Conservation (phyloP, 2,113 vertebrate species). For the Prionailurus bengalensis region DNA sequence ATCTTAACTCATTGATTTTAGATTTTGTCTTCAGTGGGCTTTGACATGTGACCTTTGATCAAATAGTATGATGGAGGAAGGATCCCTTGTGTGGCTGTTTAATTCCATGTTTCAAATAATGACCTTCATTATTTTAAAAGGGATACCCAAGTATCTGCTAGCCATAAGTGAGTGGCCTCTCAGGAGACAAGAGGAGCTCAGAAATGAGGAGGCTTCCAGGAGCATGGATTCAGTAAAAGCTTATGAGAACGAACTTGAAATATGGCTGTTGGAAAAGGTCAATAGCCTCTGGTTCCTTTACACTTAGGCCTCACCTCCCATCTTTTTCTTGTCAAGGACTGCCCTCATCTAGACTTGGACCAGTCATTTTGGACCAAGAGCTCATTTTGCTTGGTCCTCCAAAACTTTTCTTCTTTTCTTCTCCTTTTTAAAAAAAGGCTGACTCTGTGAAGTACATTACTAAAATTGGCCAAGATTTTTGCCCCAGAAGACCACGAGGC, state of each 20-base stretch:
- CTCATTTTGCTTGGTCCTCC: not conserved
- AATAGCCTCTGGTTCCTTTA: not conserved
- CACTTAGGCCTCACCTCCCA: fast-evolving
- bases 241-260: not conserved
- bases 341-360: not conserved
- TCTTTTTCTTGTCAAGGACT: not conserved
- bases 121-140: not conserved
- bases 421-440: not conserved
- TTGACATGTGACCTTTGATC: not conserved
- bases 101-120: not conserved
- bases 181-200: not conserved
- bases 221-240: not conserved
- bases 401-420: not conserved
- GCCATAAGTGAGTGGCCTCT: not conserved
- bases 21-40: not conserved
- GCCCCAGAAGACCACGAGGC: not conserved
- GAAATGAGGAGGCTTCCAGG: not conserved
- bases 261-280: not conserved
- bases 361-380: not conserved
- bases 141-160: not conserved
- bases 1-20: not conserved
- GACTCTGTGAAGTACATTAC: not conserved
- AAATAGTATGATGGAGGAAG: not conserved
- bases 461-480: not conserved
- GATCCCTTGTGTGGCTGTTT: not conserved